Base-by-base conservation (phyloP, 2,888 invertebrate genomes). In the Amitus sp. region DNA sequence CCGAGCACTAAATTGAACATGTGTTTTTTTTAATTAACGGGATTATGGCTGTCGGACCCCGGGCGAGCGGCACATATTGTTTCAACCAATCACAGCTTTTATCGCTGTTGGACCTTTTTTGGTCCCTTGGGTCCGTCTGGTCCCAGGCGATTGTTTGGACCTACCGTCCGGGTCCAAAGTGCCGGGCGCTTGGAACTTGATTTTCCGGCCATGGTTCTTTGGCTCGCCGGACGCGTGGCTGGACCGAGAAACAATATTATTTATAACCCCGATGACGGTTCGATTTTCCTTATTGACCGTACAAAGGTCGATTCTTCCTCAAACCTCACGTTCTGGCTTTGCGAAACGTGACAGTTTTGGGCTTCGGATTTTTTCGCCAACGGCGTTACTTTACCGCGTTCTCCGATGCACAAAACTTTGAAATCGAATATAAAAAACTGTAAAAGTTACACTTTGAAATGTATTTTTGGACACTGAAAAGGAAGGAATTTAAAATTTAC, bases 141-240 rank as follows among this genome's bases (percentile, higher is more conserved):
- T n/a, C n/a, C n/a, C 82, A 82, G 82, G 82, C 82, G 82, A 82
- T 82, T 82, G 82, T 82, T 82, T 82, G 82, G 80, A 80, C 80
- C 82, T 82, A 82, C 82, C 82, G 81, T 80, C 76, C 77, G 66
- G 69, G 73, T 66, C 71, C 73, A 72, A 75, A 73, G 57, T 57
- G 53, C 55, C 55, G 45, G 19, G 53, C 39, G 48, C 51, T 19
- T 49, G 49, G 57, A 57, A 45, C 7, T 28, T 37, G 40, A 47
- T 45, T 51, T 34, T 34, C 55, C 40, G n/a, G n/a, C n/a, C n/a
- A n/a, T 47, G 55, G 55, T 63, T 15, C 34, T 71, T 71, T 69
- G 77, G 72, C 73, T 73, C 64, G 55, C 23, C 67, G 75, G 76
- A 78, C 76, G 82, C 71, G 82, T 82, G 82, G 82, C 82, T 82